Percentiles rank a stretch among this genome's conserved stretches.
Conservation (phyloP, 2,113 vertebrate species). For the Ctenomys sociabilis region DNA sequence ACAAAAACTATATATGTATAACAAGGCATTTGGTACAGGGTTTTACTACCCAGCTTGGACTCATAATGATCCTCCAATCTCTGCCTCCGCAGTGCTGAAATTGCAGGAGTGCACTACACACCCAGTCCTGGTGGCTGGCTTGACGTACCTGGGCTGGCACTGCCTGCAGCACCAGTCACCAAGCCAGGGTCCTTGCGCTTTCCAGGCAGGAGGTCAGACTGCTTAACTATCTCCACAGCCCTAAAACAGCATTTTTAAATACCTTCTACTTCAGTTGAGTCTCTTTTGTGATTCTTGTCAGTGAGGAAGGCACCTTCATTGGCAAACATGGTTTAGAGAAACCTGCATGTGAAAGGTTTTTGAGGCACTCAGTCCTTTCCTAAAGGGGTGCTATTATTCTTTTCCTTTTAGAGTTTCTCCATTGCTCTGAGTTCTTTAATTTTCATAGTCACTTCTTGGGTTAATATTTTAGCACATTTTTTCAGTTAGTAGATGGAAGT, state of each 20-base stretch:
- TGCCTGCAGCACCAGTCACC: no score
- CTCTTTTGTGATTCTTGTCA: background rate
- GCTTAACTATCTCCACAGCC: no score
- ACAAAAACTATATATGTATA: background rate
- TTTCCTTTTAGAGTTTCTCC: background rate
- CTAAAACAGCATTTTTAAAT: background rate
- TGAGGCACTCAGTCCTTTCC: background rate
- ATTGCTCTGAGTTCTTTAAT: background rate
- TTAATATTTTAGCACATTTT: background rate
- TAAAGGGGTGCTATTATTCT: background rate
- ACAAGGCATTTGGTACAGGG: no score
- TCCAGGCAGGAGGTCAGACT: no score
- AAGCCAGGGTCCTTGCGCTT: no score
- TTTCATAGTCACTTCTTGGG: background rate
- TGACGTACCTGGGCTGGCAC: no score
- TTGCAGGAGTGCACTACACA: no score
- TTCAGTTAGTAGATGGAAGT: background rate
- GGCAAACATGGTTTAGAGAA: background rate
- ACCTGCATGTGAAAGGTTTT: rapidly evolving
- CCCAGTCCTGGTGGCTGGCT: no score
- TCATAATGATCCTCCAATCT: no score
- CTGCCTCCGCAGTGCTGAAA: no score
- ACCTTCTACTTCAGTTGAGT: background rate
- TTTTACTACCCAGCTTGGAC: no score
- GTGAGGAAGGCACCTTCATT: background rate